A percentile compares a stretch with the other conserved stretches of the same genome.
Evolutionary conservation across 2,113 vertebrate genomes (phyloP).

Genomic region (Bujurquina vittata): DNA sequence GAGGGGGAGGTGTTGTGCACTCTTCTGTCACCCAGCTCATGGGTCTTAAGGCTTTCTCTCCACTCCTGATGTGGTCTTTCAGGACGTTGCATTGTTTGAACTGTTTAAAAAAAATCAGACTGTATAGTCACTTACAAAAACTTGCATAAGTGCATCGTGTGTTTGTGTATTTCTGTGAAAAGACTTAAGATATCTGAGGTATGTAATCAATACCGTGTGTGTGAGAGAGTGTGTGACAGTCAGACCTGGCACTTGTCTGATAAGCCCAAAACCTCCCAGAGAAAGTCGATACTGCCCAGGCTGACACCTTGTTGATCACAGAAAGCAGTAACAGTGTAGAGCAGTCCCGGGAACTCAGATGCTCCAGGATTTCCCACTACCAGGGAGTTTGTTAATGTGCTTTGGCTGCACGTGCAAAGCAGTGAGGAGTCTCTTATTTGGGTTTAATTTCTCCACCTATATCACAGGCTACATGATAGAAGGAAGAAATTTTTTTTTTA

Average conservation of each 20-base stretch:
- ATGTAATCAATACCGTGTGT: not conserved
- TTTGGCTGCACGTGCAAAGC: not conserved
- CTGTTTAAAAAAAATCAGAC: not conserved
- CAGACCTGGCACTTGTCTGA: constrained; percentile 15
- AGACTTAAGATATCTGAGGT: not conserved
- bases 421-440: too few species aligned
- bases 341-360: not conserved
- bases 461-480: too few species aligned
- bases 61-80: not conserved
- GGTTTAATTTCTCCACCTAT: too few species aligned
- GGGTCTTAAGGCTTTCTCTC: not conserved
- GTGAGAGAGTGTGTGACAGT: not conserved
- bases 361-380: not conserved
- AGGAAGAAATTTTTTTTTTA: too few species aligned
- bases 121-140: too few species aligned
- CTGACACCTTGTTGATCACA: constrained; percentile 9
- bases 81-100: not conserved
- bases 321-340: not conserved
- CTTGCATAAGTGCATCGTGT: not conserved
- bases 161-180: not conserved
- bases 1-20: not conserved
- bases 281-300: constrained; percentile 31
- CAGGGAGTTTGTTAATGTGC: not conserved
- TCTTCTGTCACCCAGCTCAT: not conserved
- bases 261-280: constrained; percentile 25